A percentile compares a stretch with the other conserved stretches of the same genome.
Evolutionary conservation across 1,140 invertebrate species (phyloP).

Genomic region (Pogonus chalceus): DNA sequence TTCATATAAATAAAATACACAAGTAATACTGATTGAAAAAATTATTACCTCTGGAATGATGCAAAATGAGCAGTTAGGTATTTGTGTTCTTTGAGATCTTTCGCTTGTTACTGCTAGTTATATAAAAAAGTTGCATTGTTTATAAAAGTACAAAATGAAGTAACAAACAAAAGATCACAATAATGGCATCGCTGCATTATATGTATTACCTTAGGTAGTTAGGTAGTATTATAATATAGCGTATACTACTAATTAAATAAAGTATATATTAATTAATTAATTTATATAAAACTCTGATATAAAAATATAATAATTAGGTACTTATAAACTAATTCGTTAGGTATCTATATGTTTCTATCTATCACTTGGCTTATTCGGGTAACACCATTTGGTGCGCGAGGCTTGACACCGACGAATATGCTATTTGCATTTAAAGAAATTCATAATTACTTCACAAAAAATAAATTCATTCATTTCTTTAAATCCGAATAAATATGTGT

Average conservation of each 20-base stretch:
- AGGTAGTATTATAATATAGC: neutral
- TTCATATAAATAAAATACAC: constrained; percentile 4
- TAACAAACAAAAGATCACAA: too few species aligned
- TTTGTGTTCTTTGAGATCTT: too few species aligned
- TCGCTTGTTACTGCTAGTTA: too few species aligned
- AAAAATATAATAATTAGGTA: neutral
- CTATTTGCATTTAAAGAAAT: neutral
- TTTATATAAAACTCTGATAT: neutral
- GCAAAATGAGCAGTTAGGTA: neutral
- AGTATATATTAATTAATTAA: neutral
- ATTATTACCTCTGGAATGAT: too few species aligned
- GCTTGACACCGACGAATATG: neutral
- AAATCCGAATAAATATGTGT: too few species aligned
- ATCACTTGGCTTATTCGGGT: constrained; percentile 1
- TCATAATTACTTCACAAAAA: neutral
- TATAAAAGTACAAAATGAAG: too few species aligned
- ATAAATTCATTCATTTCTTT: neutral
- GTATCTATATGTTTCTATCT: neutral
- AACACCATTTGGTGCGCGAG: neutral
- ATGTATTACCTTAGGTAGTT: too few species aligned
- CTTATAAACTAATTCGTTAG: neutral
- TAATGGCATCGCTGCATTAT: too few species aligned
- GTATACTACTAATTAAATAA: neutral
- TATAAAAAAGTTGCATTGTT: too few species aligned
- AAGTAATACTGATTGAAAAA: neutral